Conservation (phyloP, 2,113 vertebrate genomes). For the Ariopsis seemanni region DNA sequence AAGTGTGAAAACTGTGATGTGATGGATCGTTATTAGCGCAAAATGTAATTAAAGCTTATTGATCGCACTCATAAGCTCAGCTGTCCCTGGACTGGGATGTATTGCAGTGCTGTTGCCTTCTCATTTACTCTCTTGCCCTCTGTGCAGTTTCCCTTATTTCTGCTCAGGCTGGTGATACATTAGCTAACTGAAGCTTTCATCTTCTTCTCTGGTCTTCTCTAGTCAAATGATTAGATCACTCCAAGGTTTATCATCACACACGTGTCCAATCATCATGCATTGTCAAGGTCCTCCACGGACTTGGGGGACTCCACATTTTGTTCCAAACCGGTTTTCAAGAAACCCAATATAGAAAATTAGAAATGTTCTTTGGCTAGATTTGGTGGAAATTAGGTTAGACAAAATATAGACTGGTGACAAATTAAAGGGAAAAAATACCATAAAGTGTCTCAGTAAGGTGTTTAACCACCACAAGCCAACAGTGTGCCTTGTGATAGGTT, state of each 20-base stretch:
- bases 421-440: background rate
- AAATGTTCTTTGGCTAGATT: background rate
- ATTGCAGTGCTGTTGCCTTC: conserved; percentile 16
- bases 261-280: background rate
- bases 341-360: background rate
- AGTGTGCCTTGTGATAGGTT: background rate
- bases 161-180: background rate
- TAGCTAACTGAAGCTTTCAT: conserved; percentile 3
- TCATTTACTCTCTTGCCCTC: conserved; percentile 31
- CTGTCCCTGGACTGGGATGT: conserved; percentile 9
- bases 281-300: background rate
- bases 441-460: background rate
- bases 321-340: background rate
- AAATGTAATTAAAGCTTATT: conserved; percentile 47
- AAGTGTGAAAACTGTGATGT: conserved; percentile 33
- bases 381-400: background rate
- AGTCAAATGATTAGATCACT: background rate
- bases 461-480: background rate
- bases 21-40: conserved; percentile 29
- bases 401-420: background rate
- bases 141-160: conserved; percentile 19
- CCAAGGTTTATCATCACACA: background rate
- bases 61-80: conserved; percentile 30
- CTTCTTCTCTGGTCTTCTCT: background rate
- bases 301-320: background rate